A percentile compares a stretch with the other conserved stretches of the same genome.
Evolutionary conservation across 2,797 vertebrate genomes (phyloP).

Genomic region (Propithecus perrieri): DNA sequence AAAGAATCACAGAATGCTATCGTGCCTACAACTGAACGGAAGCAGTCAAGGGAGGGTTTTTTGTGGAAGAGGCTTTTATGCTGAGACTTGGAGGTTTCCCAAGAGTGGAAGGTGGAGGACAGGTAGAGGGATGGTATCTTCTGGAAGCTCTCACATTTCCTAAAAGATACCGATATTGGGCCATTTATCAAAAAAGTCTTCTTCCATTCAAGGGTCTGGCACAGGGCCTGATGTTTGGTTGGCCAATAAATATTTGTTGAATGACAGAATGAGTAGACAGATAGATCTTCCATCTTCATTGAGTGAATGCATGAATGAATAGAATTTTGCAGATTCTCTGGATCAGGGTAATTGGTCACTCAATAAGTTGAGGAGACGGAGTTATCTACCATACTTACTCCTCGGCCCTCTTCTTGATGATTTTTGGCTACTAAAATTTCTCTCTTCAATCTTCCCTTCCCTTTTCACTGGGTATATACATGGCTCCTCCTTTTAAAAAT

Average conservation of each 20-base stretch:
- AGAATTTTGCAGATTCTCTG: neutral
- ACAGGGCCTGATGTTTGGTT: neutral
- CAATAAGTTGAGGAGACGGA: neutral
- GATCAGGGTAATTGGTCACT: neutral
- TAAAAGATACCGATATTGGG: neutral
- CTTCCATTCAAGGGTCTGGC: neutral
- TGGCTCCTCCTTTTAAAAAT: neutral
- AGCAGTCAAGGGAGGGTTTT: neutral
- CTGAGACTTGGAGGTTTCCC: neutral
- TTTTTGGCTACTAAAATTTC: neutral
- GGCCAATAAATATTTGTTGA: neutral
- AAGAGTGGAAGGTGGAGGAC: neutral
- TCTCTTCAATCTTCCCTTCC: neutral
- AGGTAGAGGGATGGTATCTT: neutral
- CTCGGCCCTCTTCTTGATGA: neutral
- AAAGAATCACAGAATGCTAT: neutral
- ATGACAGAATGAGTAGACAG: neutral
- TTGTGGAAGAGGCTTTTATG: neutral
- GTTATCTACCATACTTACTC: neutral
- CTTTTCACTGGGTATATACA: neutral
- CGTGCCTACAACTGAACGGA: rapidly evolving
- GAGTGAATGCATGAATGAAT: neutral
- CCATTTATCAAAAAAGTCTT: neutral
- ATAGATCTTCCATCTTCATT: neutral
- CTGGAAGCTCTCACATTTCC: neutral